Base-by-base conservation (phyloP, 2,888 invertebrate species). In the Eueremaeus valkanovi region DNA sequence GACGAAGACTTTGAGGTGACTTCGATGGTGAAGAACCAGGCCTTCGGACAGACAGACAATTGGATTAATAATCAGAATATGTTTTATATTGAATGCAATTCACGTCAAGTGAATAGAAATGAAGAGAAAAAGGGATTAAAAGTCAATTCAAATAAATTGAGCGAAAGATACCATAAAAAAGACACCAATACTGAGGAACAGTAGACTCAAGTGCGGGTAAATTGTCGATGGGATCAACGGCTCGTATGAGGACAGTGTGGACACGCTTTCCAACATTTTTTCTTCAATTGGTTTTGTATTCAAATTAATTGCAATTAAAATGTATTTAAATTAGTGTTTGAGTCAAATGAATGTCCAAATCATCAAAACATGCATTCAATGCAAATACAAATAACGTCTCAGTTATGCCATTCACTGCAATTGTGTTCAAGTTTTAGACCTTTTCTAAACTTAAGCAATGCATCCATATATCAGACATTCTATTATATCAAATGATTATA, bases 11-110 rank as follows among this genome's bases (percentile, higher is more conserved):
- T 73, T 27, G 55, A 27, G 16, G 49, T 73, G 16, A 75, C 75
- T 63, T 75, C 72, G 6, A 75, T n/a, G 3, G 73, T 75, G 75
- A 75, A 75, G 27, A 75, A 75, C 75, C 75, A 75, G 24, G 70
- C 75, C 63, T 63, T 63, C 5, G 21, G n/a, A 18, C 29, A 58
- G 3, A 24, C 6, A n/a, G n/a, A n/a, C n/a, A n/a, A 58, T n/a
- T n/a, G 21, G 11, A 9, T 40, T 45, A 45, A 45, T 45, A 3
- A 18, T 18, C 45, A 45, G 3, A 45, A 45, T 3, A 45, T 11
- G 18, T 45, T 8, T 9, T 9, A 40, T 9, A 40, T 5, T 9
- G 40, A 5, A 9, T 40, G 11, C n/a, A n/a, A n/a, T 5, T 36
- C 36, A 36, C 11, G 11, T 6, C 5, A 51, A 9, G 51, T n/a